These are phyloP conservation scores for Pediacus dermestoides DNA, from an alignment of 2,888 invertebrate genomes.

Conservation along the genomic window DNA sequence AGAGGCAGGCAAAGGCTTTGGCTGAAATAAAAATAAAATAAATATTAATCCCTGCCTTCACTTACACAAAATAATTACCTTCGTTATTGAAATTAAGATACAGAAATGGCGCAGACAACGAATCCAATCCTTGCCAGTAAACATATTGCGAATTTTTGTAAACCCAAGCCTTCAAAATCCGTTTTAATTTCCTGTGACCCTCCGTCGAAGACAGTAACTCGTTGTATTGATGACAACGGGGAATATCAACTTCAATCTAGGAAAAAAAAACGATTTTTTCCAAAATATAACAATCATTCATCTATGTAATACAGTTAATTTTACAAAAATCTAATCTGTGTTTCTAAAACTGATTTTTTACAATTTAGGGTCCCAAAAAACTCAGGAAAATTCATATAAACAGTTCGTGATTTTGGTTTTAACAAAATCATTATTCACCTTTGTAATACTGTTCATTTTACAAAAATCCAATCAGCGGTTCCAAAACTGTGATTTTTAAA, in stretches of 20 bases:
- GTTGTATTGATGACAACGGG: slow-evolving; percentile 98
- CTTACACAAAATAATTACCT: slow-evolving; percentile 58
- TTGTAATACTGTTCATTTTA: too few relatives aligned
- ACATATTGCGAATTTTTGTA: slow-evolving; percentile 92
- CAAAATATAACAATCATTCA: too few relatives aligned
- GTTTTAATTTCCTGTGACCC: slow-evolving; percentile 87
- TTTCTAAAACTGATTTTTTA: too few relatives aligned
- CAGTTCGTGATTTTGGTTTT: too few relatives aligned
- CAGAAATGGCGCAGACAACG: slow-evolving; percentile 94
- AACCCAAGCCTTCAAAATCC: slow-evolving; percentile 96
- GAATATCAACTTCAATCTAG: slow-evolving; percentile 98
- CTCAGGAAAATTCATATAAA: too few relatives aligned
- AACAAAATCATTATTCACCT: too few relatives aligned
- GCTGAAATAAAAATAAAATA: slow-evolving; percentile 60
- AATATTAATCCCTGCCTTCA: too few relatives aligned
- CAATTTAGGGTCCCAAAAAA: too few relatives aligned
- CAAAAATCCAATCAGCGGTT: too few relatives aligned
- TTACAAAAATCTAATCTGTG: too few relatives aligned
- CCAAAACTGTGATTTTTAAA: too few relatives aligned
- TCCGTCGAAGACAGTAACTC: slow-evolving; percentile 90
- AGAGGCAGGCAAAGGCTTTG: slow-evolving; percentile 91
- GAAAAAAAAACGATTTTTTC: slow-evolving; percentile 30
- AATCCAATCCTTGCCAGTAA: slow-evolving; percentile 99
- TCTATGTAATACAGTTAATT: too few relatives aligned
- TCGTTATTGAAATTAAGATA: slow-evolving; percentile 96